Conservation (phyloP, 2,113 vertebrate genomes). For the Rousettus leschenaultii region DNA sequence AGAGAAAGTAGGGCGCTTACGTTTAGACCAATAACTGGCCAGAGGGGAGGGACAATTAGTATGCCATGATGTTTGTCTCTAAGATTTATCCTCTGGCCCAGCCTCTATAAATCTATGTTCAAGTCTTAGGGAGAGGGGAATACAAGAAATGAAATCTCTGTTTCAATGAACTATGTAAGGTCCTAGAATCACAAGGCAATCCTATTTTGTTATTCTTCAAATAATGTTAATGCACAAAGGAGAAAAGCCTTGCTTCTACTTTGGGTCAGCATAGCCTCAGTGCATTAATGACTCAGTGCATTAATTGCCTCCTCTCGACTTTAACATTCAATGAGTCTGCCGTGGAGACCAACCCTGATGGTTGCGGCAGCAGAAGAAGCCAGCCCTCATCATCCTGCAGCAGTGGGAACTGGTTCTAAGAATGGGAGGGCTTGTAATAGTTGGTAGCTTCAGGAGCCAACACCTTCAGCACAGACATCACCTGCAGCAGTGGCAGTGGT, state of each 20-base stretch:
- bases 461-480: not conserved
- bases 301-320: not conserved
- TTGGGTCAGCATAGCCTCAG: not conserved
- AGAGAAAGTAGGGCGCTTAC: not conserved
- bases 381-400: not conserved
- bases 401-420: not conserved
- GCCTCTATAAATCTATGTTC: not conserved
- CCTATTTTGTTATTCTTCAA: not conserved
- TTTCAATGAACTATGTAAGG: not conserved
- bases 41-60: not conserved
- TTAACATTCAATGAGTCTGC: not conserved
- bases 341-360: not conserved
- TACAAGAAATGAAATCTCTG: not conserved
- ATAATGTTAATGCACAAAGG: not conserved
- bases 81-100: not conserved
- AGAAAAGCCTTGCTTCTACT: not conserved
- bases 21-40: not conserved
- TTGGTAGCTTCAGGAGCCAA: not conserved
- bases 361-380: no score
- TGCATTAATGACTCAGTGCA: not conserved
- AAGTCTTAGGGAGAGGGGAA: not conserved
- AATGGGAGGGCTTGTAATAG: not conserved
- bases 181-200: not conserved
- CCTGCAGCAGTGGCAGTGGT: not conserved
- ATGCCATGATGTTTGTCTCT: not conserved